Percentiles rank a stretch among this genome's conserved stretches.
Conservation (phyloP, 2,888 invertebrate genomes). For the Parnassius smintheus region DNA sequence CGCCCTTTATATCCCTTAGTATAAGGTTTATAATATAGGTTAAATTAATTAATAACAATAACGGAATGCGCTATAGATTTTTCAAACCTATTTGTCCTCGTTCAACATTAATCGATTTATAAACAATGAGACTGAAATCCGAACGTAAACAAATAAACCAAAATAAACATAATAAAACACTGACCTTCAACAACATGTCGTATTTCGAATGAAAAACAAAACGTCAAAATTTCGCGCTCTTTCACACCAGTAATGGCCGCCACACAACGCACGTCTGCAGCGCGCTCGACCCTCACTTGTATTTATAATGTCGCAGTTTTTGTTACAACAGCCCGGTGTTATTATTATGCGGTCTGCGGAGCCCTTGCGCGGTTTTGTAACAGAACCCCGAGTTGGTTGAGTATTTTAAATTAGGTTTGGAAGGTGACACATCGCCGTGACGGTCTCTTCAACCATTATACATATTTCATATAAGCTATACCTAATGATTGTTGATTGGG, state of each 20-base stretch:
- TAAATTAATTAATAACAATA: too few species aligned
- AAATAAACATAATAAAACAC: slow-evolving; percentile 41
- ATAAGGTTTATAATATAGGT: too few species aligned
- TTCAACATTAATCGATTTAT: background rate
- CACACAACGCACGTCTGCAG: slow-evolving; percentile 56
- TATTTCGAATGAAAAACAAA: slow-evolving; percentile 40
- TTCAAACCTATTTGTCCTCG: too few species aligned
- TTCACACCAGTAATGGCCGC: slow-evolving; percentile 53
- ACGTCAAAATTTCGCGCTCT: slow-evolving; percentile 70
- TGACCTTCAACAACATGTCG: slow-evolving; percentile 73
- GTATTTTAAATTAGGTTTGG: slow-evolving; percentile 32
- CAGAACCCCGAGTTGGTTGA: slow-evolving; percentile 49
- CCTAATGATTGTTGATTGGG: too few species aligned
- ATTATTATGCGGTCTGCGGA: slow-evolving; percentile 68
- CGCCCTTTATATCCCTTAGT: too few species aligned
- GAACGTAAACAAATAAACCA: slow-evolving; percentile 26
- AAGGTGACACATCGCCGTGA: slow-evolving; percentile 30
- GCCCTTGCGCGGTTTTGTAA: slow-evolving; percentile 68
- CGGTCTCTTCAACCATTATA: slow-evolving; percentile 3
- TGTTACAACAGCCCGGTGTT: slow-evolving; percentile 60
- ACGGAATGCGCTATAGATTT: too few species aligned
- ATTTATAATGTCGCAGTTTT: slow-evolving; percentile 74
- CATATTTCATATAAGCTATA: slow-evolving; percentile 1
- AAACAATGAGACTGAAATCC: slow-evolving; percentile 5
- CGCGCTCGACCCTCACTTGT: slow-evolving; percentile 53